phyloP scores from a whole-genome alignment of 2,797 vertebrate species.

The Pangasius krempfi region DNA sequence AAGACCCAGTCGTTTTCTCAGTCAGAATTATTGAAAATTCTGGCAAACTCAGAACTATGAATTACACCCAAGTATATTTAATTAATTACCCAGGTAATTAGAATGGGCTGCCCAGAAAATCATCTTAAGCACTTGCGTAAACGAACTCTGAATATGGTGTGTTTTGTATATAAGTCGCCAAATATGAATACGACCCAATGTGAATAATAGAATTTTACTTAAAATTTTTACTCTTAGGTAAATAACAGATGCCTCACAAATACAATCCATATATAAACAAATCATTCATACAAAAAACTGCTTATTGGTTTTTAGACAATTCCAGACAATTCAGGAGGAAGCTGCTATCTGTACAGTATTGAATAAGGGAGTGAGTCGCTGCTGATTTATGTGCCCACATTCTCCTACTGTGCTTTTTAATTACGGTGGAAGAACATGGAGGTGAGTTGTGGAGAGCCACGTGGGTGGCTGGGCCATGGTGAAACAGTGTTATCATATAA shows the following conservation, averaged over 20 bases:
- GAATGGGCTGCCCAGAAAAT: no score
- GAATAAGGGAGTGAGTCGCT: conserved; percentile 56
- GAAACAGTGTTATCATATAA: conserved; percentile 81
- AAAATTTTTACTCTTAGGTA: not conserved
- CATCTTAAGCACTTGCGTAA: not conserved
- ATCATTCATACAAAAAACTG: not conserved
- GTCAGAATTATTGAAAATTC: not conserved
- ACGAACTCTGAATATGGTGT: not conserved
- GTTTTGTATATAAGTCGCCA: not conserved
- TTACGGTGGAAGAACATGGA: conserved; percentile 71
- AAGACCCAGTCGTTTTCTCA: no score
- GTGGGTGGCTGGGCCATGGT: conserved; percentile 69
- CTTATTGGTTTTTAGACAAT: not conserved
- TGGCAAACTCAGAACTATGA: not conserved
- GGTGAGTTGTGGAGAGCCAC: conserved; percentile 65
- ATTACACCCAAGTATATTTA: not conserved
- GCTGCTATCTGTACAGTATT: conserved; percentile 24
- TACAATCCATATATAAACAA: not conserved
- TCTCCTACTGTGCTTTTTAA: conserved; percentile 72
- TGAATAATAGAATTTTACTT: not conserved
- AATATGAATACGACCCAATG: not conserved
- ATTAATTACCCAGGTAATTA: not conserved
- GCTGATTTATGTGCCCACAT: conserved; percentile 73
- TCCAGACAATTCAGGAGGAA: conserved; percentile 19
- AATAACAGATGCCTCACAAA: not conserved